Conservation (phyloP, 92 coral and sea anemone genomes). For the Paragorgia papillata region DNA sequence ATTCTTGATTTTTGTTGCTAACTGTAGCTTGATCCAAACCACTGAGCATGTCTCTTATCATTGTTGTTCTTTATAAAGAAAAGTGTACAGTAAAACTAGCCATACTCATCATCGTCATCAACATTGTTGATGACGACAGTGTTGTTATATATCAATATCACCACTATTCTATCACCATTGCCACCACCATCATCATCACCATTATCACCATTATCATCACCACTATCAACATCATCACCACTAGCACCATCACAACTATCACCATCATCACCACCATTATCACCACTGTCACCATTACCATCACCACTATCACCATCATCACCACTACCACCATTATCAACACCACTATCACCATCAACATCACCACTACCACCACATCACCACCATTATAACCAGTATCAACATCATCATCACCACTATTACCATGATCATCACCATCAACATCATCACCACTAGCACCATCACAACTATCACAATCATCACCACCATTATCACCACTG, state of each 20-base stretch:
- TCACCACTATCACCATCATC: background rate
- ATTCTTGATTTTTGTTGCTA: background rate
- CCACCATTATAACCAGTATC: background rate
- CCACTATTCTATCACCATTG: too few relatives aligned
- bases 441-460: background rate
- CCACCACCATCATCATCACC: too few relatives aligned
- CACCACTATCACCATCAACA: background rate
- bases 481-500: background rate
- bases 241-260: background rate
- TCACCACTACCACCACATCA: background rate
- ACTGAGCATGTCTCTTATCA: constrained; percentile 59
- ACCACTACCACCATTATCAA: background rate
- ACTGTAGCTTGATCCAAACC: constrained; percentile 49
- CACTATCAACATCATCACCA: too few relatives aligned
- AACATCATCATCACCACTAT: too few relatives aligned
- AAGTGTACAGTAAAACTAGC: background rate
- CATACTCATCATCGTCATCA: background rate
- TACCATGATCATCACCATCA: too few relatives aligned
- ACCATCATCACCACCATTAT: background rate
- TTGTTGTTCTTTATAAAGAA: constrained; percentile 64
- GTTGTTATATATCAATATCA: too few relatives aligned
- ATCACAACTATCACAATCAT: background rate
- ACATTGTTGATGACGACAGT: background rate
- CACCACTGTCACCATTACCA: background rate
- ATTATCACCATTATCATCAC: too few relatives aligned